These are phyloP conservation scores for Gymnocypris eckloni DNA, from an alignment of 2,797 vertebrate genomes.

Conservation along the genomic window DNA sequence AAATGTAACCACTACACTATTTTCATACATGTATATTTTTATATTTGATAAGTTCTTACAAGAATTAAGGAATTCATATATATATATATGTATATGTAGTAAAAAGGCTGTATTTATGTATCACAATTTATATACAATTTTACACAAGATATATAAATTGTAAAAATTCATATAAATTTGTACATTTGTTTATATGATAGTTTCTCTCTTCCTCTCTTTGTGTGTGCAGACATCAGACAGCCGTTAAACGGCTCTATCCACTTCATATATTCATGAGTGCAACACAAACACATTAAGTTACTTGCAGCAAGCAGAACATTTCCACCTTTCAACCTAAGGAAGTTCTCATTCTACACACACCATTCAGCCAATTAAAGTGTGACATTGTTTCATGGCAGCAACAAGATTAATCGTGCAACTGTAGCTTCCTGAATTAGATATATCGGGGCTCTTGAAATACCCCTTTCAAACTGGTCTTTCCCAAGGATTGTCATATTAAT, in stretches of 20 bases:
- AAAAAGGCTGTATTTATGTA: not conserved
- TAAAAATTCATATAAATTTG: not conserved
- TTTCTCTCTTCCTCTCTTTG: not conserved
- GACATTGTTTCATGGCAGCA: slow-evolving; percentile 56
- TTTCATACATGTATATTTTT: not conserved
- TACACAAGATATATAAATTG: not conserved
- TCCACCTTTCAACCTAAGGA: slow-evolving; percentile 52
- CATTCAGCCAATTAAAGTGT: slow-evolving; percentile 66
- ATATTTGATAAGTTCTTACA: not conserved
- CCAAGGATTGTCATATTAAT: slow-evolving; percentile 71
- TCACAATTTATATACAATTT: not conserved
- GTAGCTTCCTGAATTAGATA: slow-evolving; percentile 73
- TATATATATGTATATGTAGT: not conserved
- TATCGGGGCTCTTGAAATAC: slow-evolving; percentile 73
- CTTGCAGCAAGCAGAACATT: slow-evolving; percentile 32
- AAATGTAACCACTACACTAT: not conserved
- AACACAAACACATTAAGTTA: slow-evolving; percentile 41
- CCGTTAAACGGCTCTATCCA: not conserved
- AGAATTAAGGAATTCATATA: not conserved
- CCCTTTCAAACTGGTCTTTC: slow-evolving; percentile 70
- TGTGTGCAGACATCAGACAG: not conserved
- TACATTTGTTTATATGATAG: not conserved
- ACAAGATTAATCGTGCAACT: slow-evolving; percentile 71
- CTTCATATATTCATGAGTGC: slow-evolving; percentile 49
- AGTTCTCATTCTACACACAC: slow-evolving; percentile 60